Evolutionary conservation across 2,113 vertebrate species (phyloP), one percentile per base, ranked within the genome.

Genomic region (Erpornis zantholeuca): DNA sequence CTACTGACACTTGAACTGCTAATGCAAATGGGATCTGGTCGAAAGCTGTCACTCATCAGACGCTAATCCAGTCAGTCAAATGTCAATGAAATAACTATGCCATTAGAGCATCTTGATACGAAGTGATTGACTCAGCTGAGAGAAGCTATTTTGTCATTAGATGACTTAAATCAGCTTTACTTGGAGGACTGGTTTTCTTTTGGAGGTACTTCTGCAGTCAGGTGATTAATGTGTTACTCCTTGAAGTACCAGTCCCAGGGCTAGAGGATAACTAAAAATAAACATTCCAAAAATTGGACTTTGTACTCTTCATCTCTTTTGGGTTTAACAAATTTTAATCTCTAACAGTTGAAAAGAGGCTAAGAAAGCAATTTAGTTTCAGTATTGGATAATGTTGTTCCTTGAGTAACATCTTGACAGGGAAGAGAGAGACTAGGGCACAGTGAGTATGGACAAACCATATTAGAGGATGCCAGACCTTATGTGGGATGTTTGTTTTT

Each of bases 401-500:
- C n/a, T 81, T 33, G 29, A 68, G 22, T 59, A 86, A 88, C 68
- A 86, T 50, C 45, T 78, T 90, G 36, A 65, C 66, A 61, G 31
- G 10, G 11, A 79, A 68, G 38, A 79, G 50, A 44, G 29, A 57
- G n/a, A 56, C 20, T 19, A 57, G 11, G 61, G 40, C 86, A 71
- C 16, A 60, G 16, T 73, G 49, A 78, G 22, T 33, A 16, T 27
- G 65, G 45, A 47, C 31, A 75, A 64, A 64, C n/a, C 50, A 29
- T 45, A 40, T 42, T 81, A 88, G 77, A 77, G 25, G 20, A 56
- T 83, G 56, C 44, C 79, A 86, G 68, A 45, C 45, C 57, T 75
- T 54, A 52, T 87, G 88, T 54, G 54, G 47, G 69, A 68, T 60
- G 52, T 75, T 93, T 96, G 90, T 71, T 96, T 94, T 86, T 86